Evolutionary conservation across 1,140 invertebrate species (phyloP), one percentile per base, ranked within the genome.

Genomic region (Drosophila subobscura): DNA sequence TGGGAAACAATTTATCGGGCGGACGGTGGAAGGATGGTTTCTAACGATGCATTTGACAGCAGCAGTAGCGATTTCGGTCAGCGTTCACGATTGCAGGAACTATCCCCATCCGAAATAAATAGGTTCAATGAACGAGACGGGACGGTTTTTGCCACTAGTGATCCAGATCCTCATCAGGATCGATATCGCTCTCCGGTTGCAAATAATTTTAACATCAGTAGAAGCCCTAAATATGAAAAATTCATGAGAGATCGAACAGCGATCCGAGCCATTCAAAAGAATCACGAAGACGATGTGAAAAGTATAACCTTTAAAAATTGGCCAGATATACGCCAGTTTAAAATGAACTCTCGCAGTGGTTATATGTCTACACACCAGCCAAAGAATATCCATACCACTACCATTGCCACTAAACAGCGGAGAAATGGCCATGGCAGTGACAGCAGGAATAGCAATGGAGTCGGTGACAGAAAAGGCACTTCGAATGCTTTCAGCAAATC

Each of bases 1-100:
- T 91, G 95, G 74, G 94, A 96, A 73, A 95, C 95, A 7, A 91
- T 96, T 10, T 93, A 94, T 80, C 92, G 95, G 33, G 95, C 95
- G 20, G 94, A 91, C 64, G 90, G 90, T 33, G 78, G 63, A n/a
- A 47, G 53, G 47, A 68, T 85, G 55, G 57, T 80, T 12, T 59
- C 57, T 10, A 67, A 73, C 25, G 66, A 74, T 54, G 66, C 67
- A 12, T 79, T 81, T 57, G 68, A 70, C 10, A 71, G 33, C 47
- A 61, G 29, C 10, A 57, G 25, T 37, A 58, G 25, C 3, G 6
- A 50, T 10, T 54, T 55, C 16, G 27, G 51, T 45, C 42, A 54
- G 23, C 49, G 23, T 22, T 41, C 61, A 27, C 37, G 29, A 29
- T 22, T 22, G 56, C n/a, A 33, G 25, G 41, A 57, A 33, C 29